Evolutionary conservation across 2,888 invertebrate genomes (phyloP), one percentile per base, ranked within the genome.

Genomic region (Chorisops tibialis): DNA sequence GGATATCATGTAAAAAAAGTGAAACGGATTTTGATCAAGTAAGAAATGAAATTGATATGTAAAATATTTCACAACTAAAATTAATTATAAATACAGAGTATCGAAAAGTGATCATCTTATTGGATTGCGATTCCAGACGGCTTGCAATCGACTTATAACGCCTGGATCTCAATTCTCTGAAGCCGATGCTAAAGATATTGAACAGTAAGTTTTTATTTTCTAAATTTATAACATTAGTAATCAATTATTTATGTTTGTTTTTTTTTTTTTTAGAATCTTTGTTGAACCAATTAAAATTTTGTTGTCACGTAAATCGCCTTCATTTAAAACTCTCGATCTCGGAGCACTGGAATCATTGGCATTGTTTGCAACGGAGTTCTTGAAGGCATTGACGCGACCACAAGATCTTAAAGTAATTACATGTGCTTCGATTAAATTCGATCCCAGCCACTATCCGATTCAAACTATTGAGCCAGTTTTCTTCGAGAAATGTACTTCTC

Each of bases 341-440:
- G 78, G 78, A 67, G 74, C 75, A 64, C 75, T 77, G 63, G 78
- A 78, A 70, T 73, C 74, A 61, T 69, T 78, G 45, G 75, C 76
- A 30, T 74, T 75, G 60, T 76, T 75, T 64, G 75, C 76, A 59
- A 69, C 72, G 59, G 78, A 78, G 65, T 73, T 77, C 65, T 67
- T 78, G 1, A 75, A 75, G 68, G 73, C 76, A 58, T 69, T 74
- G 62, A 71, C 75, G 52, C 77, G 78, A 65, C 79, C 85, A 49
- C 80, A 81, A 68, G 81, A 83, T 63, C 73, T 89, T 51, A 80
- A 82, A 63, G 80, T 83, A 66, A 79, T 89, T 45, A 86, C 87
- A 69, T 77, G 89, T 68, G 87, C 88, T 67, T 87, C 87, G 54
- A 83, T 89, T 30, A 89, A 88, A 75, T 86, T 86, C 73, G 86